phyloP scores from a whole-genome alignment of 2,797 vertebrate genomes.

The Betta splendens region DNA sequence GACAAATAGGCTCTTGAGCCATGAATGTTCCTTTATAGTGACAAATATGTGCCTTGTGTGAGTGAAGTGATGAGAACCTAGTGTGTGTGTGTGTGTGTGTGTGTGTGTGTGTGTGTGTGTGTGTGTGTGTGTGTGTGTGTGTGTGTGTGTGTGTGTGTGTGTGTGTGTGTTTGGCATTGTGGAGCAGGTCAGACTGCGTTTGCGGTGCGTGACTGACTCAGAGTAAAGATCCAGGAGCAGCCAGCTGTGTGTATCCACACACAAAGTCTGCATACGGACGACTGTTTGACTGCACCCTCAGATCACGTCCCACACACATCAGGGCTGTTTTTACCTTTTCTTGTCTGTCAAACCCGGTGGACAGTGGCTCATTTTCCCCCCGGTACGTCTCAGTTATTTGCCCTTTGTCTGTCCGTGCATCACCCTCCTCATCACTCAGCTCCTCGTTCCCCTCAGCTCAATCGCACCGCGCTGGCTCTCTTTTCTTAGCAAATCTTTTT shows the following conservation, averaged over 20 bases:
- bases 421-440: slow-evolving; percentile 7
- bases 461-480: slow-evolving; percentile 69
- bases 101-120: slow-evolving; percentile 18
- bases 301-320: slow-evolving; percentile 18
- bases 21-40: slow-evolving; percentile 31
- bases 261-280: slow-evolving; percentile 49
- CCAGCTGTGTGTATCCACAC: slow-evolving; percentile 60
- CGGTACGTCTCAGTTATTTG: slow-evolving; percentile 16
- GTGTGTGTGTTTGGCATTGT: slow-evolving; percentile 42
- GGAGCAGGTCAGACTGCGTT: slow-evolving; percentile 41
- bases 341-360: slow-evolving; percentile 23
- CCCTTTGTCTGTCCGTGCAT: slow-evolving; percentile 36
- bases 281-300: slow-evolving; percentile 47
- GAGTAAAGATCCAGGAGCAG: slow-evolving; percentile 36
- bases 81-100: slow-evolving; percentile 27
- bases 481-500: slow-evolving; percentile 81
- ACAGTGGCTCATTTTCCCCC: slow-evolving; percentile 17
- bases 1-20: slow-evolving; percentile 38
- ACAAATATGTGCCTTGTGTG: slow-evolving; percentile 35
- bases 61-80: slow-evolving; percentile 18
- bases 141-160: slow-evolving; percentile 10
- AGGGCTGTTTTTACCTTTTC: slow-evolving; percentile 8
- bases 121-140: slow-evolving; percentile 27
- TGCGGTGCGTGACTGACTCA: slow-evolving; percentile 63
- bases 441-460: slow-evolving; percentile 57